Base-by-base conservation (phyloP, 2,113 vertebrate species). In the Oryzias melastigma region DNA sequence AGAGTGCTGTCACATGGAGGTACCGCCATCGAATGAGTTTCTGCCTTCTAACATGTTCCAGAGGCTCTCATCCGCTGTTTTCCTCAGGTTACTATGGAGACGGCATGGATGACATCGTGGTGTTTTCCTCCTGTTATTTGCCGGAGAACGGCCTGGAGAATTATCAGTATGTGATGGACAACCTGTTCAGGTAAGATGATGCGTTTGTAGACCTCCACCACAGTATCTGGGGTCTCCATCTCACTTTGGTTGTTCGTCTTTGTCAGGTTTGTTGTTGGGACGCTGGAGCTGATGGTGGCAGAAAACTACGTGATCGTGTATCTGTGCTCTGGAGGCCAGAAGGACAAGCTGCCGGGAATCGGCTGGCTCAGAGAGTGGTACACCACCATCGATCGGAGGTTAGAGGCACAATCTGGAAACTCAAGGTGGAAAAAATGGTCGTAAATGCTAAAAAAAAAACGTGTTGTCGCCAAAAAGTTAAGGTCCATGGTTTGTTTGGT, bases 101-200 rank as follows among this genome's bases (percentile, higher is more conserved):
- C 6, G 88, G 91, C 0, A 83, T 90, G 54, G 90, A 92, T 5
- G 91, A 92, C 68, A 88, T 94, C 71, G 91, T 94, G 2, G 77
- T 93, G 40, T 94, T 95, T n/a, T 88, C 94, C 17, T 90, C 92
- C 56, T 94, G 93, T 48, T 92, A 92, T 58, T 80, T 95, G 49
- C 94, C 93, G 0, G 82, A 88, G 43, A 93, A 89, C 71, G 87
- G 52, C 56, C 60, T 89, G 47, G 87, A 91, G 13, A 77, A 87
- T 53, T 94, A 95, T 16, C 52, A 87, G 35, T 90, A 93, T 1
- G 75, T 94, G 71, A 95, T 94, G 94, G 93, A 94, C 25, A 89
- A 95, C 58, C 85, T 95, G 50, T 94, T 94, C 79, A 93, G 92
- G 93, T 94, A 65, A 47, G 4, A 6, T 20, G 18, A n/a, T 0